Base-by-base conservation (phyloP, 2,888 invertebrate genomes). In the Minunthozetes semirufus region DNA sequence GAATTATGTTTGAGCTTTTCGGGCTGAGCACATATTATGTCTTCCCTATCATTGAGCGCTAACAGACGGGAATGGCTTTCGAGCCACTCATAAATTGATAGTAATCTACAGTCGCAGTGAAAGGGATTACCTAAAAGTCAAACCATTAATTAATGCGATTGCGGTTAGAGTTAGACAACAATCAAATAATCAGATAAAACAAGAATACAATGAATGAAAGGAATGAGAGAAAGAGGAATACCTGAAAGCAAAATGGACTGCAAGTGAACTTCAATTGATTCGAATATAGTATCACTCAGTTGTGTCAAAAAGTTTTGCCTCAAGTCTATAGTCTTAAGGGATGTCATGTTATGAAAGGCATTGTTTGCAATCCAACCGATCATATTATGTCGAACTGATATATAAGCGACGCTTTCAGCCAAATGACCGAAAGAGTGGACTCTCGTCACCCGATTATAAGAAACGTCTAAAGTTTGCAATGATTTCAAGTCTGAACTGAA, bases 81-180 rank as follows among this genome's bases (percentile, higher is more conserved):
- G 82, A 94, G 86, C 94, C 94, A 95, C 84, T 90, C 90, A 92
- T 94, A 93, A 70, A 93, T 87, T 82, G 92, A 91, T 84, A 93
- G 91, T 76, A 93, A 89, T 82, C 93, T 92, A 83, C 94, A 95
- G 81, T 89, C 90, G 84, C 94, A 95, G 78, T 89, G 89, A 80
- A 94, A 85, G 63, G 94, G 94, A 84, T 94, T 94, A 82, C 91
- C 93, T 92, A 87, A 25, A 77, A 72, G 19, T 70, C 80, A 81
- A 78, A 17, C n/a, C 50, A 50, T 50, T 50, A 77, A 48, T 33
- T 17, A 59, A 53, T 53, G 66, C 66, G 25, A 72, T 56, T 56
- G 56, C n/a, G 27, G 17, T 46, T 48, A 29, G n/a, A 71, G n/a
- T 46, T n/a, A 25, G 11, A 50, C 11, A 38, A 4, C n/a, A 76